Percentiles rank a stretch among this genome's conserved stretches.
phyloP scores from a whole-genome alignment of 2,888 invertebrate species.

The Dolichopus griseipennis region DNA sequence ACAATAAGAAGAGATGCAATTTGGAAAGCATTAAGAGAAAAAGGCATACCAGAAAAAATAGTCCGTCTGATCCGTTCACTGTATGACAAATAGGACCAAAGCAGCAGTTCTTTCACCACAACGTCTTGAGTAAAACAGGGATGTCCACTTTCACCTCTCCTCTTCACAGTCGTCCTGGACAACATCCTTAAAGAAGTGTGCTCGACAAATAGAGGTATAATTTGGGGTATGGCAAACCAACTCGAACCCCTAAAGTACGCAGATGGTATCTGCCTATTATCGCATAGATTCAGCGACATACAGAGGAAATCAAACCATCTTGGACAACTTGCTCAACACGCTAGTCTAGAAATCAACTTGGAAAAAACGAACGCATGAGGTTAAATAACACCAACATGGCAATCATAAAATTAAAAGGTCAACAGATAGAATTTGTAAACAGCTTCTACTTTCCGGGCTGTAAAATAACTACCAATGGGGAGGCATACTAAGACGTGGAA shows the following conservation, averaged over 20 bases:
- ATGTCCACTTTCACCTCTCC: background rate
- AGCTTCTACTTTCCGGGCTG: background rate
- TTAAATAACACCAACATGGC: background rate
- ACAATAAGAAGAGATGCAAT: too few relatives aligned
- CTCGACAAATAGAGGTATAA: background rate
- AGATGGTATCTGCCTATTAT: constrained; percentile 11
- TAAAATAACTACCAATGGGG: background rate
- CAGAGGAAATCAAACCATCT: constrained; percentile 10
- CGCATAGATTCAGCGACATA: constrained; percentile 10
- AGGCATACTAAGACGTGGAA: too few relatives aligned
- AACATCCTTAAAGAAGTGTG: background rate
- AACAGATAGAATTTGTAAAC: background rate
- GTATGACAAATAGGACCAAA: background rate
- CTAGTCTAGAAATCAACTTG: constrained; percentile 12
- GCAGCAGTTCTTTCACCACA: background rate
- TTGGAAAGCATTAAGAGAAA: too few relatives aligned
- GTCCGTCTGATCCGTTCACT: background rate
- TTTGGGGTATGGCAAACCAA: background rate
- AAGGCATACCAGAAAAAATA: background rate
- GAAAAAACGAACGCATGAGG: constrained; percentile 12
- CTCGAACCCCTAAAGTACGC: constrained; percentile 7
- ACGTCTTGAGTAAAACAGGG: background rate
- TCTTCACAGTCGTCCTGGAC: background rate
- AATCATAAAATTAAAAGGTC: background rate
- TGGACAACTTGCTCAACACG: background rate